These are phyloP conservation scores for Cataglyphis cursor DNA, from an alignment of 2,888 invertebrate species.

Conservation along the genomic window DNA sequence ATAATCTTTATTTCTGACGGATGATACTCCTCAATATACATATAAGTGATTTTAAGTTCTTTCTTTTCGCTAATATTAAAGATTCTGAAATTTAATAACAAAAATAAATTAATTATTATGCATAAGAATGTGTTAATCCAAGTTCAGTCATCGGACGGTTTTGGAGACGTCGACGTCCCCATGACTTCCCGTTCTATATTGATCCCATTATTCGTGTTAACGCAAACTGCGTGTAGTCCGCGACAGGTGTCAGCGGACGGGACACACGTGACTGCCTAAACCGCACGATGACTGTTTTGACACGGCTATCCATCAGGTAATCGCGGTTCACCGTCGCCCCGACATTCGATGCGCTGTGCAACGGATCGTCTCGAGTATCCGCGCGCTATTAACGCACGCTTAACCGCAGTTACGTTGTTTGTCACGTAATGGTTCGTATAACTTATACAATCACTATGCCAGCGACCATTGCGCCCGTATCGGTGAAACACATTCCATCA, in stretches of 20 bases:
- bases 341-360: constrained; percentile 57
- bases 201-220: constrained; percentile 57
- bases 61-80: neutral
- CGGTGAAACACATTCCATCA: neutral
- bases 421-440: constrained; percentile 22
- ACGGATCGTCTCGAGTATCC: constrained; percentile 37
- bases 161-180: constrained; percentile 33
- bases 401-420: constrained; percentile 24
- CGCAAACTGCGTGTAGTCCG: constrained; percentile 58
- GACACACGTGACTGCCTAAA: constrained; percentile 62
- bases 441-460: constrained; percentile 5
- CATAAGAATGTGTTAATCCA: neutral
- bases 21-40: neutral
- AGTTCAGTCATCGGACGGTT: constrained; percentile 4
- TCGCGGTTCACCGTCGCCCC: constrained; percentile 73
- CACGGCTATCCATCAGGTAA: constrained; percentile 76
- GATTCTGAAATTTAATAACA: neutral
- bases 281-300: constrained; percentile 73
- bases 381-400: constrained; percentile 20
- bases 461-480: neutral
- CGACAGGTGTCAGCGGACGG: constrained; percentile 72
- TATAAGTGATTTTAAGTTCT: neutral
- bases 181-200: constrained; percentile 18
- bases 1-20: neutral
- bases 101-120: neutral